Percentiles rank a stretch among this genome's conserved stretches.
These are phyloP conservation scores for Tetragonisca angustula DNA, from an alignment of 2,888 invertebrate species.

Conservation along the genomic window DNA sequence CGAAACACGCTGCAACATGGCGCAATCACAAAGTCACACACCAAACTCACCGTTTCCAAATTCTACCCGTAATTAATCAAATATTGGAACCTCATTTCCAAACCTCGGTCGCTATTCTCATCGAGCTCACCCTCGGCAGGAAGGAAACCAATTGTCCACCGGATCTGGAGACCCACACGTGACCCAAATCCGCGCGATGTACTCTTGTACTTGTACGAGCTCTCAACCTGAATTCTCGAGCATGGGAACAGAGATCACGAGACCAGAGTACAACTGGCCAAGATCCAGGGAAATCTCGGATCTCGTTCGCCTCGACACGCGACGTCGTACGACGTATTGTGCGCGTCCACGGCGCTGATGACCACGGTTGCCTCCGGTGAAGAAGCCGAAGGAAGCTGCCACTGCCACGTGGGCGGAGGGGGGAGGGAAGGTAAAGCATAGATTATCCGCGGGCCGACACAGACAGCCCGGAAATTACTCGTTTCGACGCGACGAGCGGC, in stretches of 20 bases:
- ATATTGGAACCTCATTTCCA: not conserved
- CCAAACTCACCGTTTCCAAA: not conserved
- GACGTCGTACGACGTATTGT: not conserved
- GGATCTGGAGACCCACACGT: too few species aligned
- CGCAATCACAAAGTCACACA: too few species aligned
- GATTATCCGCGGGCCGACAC: slow-evolving; percentile 47
- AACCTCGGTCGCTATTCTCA: too few species aligned
- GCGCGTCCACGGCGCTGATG: not conserved
- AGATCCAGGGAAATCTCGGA: not conserved
- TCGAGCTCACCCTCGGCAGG: too few species aligned
- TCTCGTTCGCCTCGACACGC: not conserved
- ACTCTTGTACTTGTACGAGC: too few species aligned
- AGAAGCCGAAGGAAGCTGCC: not conserved
- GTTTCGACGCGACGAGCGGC: slow-evolving; percentile 45
- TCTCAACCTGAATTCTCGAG: not conserved
- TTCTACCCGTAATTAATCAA: too few species aligned
- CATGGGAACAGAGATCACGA: not conserved
- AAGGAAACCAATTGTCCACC: too few species aligned
- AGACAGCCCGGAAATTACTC: slow-evolving; percentile 58
- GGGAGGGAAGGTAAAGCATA: slow-evolving; percentile 23
- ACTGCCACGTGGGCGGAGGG: not conserved
- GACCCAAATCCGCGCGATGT: too few species aligned
- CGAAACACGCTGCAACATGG: too few species aligned
- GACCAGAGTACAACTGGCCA: slow-evolving; percentile 26
- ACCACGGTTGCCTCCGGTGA: not conserved